A percentile compares a stretch with the other conserved stretches of the same genome.
These are phyloP conservation scores for Tinea pellionella DNA, from an alignment of 2,888 invertebrate species.

Conservation along the genomic window DNA sequence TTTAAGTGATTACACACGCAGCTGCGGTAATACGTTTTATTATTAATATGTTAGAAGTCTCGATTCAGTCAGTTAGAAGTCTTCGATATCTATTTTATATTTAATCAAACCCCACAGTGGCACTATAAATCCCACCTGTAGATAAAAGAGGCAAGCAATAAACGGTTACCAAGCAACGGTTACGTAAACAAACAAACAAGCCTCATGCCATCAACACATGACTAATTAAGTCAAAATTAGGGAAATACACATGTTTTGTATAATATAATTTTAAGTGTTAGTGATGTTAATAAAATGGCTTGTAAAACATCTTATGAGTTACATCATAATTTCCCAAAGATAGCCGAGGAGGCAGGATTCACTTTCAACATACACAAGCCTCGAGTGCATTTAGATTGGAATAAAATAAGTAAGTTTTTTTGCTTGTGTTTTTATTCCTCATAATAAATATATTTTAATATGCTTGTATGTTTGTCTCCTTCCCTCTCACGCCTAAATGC, in stretches of 20 bases:
- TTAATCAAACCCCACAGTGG: no score
- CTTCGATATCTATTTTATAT: no score
- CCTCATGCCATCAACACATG: background rate
- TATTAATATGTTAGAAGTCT: no score
- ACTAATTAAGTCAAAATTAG: no score
- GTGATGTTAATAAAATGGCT: slow-evolving; percentile 33
- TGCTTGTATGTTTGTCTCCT: no score
- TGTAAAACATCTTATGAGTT: slow-evolving; percentile 62
- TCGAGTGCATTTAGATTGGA: slow-evolving; percentile 72
- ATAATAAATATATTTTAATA: no score
- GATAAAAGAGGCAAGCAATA: background rate
- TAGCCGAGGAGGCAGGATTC: slow-evolving; percentile 77
- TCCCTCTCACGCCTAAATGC: no score
- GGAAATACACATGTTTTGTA: no score
- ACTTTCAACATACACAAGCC: slow-evolving; percentile 72
- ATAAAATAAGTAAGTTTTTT: slow-evolving; percentile 71
- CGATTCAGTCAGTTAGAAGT: no score
- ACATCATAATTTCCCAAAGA: slow-evolving; percentile 76
- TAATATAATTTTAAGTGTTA: background rate
- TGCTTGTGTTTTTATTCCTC: background rate
- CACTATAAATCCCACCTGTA: background rate
- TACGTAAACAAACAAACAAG: slow-evolving; percentile 20
- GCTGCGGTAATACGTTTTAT: no score
- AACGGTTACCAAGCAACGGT: slow-evolving; percentile 27
- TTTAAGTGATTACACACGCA: no score